Evolutionary conservation across 2,113 vertebrate species (phyloP).

Genomic region (Coregonus clupeaformis): DNA sequence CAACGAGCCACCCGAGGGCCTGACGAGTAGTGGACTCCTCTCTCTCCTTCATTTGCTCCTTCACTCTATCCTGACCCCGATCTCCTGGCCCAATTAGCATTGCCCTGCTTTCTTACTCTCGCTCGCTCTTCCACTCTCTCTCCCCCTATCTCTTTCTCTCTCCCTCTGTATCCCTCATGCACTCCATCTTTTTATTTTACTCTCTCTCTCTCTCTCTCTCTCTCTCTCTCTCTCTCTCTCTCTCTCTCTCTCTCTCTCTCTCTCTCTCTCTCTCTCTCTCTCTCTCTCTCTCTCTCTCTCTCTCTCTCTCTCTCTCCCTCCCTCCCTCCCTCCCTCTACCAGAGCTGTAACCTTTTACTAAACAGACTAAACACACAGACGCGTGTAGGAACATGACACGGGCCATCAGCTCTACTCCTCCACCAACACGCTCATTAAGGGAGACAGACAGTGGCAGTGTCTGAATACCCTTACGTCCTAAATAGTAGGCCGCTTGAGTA

Average conservation of each 20-base stretch:
- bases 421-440: constrained; percentile 44
- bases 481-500: too few relatives aligned
- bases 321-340: constrained; percentile 30
- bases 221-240: constrained; percentile 33
- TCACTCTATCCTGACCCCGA: constrained; percentile 48
- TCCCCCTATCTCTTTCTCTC: too few relatives aligned
- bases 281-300: too few relatives aligned
- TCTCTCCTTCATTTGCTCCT: constrained; percentile 46
- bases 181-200: too few relatives aligned
- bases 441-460: constrained; percentile 36
- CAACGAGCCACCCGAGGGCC: constrained; percentile 50
- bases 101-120: background rate
- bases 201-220: too few relatives aligned
- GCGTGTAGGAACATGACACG: constrained; percentile 30
- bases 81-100: constrained; percentile 75
- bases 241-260: constrained; percentile 21
- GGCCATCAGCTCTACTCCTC: constrained; percentile 32
- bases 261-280: constrained; percentile 7
- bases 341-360: constrained; percentile 56
- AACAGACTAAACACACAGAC: constrained; percentile 45
- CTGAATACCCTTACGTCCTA: too few relatives aligned
- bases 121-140: too few relatives aligned
- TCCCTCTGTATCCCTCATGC: too few relatives aligned
- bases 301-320: too few relatives aligned
- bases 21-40: constrained; percentile 37